Conservation (phyloP, 1,140 invertebrate genomes). For the Apolygus lucorum region DNA sequence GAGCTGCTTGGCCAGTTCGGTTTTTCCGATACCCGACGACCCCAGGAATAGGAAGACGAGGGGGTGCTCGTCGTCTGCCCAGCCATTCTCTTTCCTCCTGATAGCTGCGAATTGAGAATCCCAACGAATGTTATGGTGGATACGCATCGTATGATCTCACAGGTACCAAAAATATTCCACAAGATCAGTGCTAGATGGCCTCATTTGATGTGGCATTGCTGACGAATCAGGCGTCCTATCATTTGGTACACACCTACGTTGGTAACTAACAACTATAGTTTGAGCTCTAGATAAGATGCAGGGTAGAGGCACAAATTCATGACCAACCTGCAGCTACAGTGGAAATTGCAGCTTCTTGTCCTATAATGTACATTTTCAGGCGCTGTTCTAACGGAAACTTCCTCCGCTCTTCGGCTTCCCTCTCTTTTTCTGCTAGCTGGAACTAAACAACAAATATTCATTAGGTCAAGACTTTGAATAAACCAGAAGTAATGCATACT, state of each 20-base stretch:
- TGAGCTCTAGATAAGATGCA: too few relatives aligned
- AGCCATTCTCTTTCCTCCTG: slow-evolving; percentile 84
- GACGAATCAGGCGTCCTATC: too few relatives aligned
- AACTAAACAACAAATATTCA: slow-evolving; percentile 38
- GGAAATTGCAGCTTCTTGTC: slow-evolving; percentile 80
- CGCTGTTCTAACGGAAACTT: slow-evolving; percentile 82
- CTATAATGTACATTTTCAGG: slow-evolving; percentile 75
- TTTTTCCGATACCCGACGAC: slow-evolving; percentile 92
- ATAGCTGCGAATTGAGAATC: slow-evolving; percentile 63
- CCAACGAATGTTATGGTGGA: too few relatives aligned
- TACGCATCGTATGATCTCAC: too few relatives aligned
- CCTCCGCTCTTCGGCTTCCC: slow-evolving; percentile 70
- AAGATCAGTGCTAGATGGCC: too few relatives aligned
- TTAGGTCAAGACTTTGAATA: too few relatives aligned
- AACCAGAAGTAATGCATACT: too few relatives aligned
- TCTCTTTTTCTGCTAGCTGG: slow-evolving; percentile 43
- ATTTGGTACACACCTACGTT: slow-evolving; percentile 40
- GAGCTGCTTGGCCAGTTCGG: slow-evolving; percentile 82
- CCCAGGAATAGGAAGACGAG: slow-evolving; percentile 87
- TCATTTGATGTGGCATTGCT: too few relatives aligned
- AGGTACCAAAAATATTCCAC: too few relatives aligned
- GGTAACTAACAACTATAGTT: too few relatives aligned
- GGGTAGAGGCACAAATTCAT: too few relatives aligned
- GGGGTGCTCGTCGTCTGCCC: slow-evolving; percentile 84
- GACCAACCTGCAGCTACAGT: slow-evolving; percentile 74